These are phyloP conservation scores for Ophiodon elongatus DNA, from an alignment of 2,113 vertebrate genomes.

Conservation along the genomic window DNA sequence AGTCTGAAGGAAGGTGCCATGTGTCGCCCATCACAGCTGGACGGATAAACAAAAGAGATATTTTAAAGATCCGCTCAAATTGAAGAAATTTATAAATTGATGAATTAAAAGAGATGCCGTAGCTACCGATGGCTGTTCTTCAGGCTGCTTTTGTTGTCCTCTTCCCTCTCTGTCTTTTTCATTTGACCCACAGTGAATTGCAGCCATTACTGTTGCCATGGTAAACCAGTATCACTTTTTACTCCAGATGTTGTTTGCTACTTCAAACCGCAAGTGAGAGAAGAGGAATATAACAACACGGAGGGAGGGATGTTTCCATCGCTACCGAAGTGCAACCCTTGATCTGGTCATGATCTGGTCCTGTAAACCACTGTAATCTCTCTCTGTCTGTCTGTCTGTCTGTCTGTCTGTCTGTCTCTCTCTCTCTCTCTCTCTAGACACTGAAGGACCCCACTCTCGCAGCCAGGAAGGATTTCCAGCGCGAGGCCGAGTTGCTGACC, in stretches of 20 bases:
- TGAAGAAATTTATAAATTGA: neutral
- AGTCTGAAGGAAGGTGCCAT: neutral
- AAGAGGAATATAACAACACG: neutral
- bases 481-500: constrained; percentile 95
- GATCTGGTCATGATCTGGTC: neutral
- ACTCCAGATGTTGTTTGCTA: neutral
- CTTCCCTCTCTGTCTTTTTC: neutral
- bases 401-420: neutral
- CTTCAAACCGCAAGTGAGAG: neutral
- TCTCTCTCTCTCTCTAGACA: constrained; percentile 81
- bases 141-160: neutral
- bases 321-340: neutral
- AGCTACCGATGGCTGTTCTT: neutral
- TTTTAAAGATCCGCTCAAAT: neutral
- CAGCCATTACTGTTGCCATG: neutral
- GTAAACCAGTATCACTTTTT: neutral
- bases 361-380: neutral
- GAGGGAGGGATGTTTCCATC: neutral
- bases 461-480: constrained; percentile 96
- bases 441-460: constrained; percentile 97
- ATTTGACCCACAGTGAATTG: neutral
- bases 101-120: neutral
- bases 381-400: neutral
- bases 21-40: neutral
- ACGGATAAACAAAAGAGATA: neutral